Conservation (phyloP, 2,797 vertebrate species). For the Cuniculus paca region DNA sequence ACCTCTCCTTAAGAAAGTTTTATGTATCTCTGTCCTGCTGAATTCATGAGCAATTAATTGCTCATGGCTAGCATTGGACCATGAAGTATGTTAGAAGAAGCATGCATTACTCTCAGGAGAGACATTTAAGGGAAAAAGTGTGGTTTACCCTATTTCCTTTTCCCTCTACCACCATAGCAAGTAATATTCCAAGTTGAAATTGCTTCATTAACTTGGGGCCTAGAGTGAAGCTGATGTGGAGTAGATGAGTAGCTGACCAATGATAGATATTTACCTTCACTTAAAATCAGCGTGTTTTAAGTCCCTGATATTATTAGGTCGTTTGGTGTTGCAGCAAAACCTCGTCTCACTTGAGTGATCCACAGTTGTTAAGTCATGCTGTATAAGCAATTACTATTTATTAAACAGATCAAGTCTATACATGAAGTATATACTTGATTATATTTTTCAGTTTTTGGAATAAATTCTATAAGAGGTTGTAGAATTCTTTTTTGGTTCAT, state of each 20-base stretch:
- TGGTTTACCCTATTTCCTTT: not conserved
- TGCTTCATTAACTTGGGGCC: not conserved
- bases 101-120: not conserved
- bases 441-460: not conserved
- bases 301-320: not conserved
- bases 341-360: not conserved
- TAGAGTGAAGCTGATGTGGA: not conserved
- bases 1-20: not conserved
- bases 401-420: not conserved
- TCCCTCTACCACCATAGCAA: not conserved
- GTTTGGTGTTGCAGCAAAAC: not conserved
- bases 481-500: not conserved
- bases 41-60: not conserved
- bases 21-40: not conserved
- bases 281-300: not conserved
- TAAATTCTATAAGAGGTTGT: not conserved
- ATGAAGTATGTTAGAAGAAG: not conserved
- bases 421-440: not conserved
- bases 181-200: not conserved
- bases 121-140: not conserved
- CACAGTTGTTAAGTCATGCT: not conserved
- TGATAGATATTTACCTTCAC: not conserved
- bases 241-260: not conserved
- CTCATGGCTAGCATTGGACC: not conserved
- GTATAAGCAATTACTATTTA: not conserved